These are phyloP conservation scores for Macaria liturata DNA, from an alignment of 2,888 invertebrate species.

Conservation along the genomic window DNA sequence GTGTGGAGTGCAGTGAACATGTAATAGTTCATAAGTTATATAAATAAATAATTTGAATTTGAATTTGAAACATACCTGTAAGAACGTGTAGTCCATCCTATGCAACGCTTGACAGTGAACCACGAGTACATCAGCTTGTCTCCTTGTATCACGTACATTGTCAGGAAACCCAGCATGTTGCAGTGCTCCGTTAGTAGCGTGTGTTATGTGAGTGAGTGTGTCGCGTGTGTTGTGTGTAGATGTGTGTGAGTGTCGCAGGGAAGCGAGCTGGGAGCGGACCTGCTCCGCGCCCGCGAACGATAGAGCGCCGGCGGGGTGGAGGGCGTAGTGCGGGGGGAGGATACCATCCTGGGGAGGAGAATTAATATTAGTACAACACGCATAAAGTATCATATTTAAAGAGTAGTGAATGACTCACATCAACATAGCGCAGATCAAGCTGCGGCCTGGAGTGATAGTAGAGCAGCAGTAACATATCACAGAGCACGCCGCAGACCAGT, in stretches of 20 bases:
- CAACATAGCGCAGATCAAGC: conserved; percentile 80
- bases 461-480: conserved; percentile 85
- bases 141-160: conserved; percentile 30
- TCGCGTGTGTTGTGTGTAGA: conserved; percentile 32
- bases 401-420: conserved; percentile 61
- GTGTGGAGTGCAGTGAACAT: too few species aligned
- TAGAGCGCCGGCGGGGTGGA: conserved; percentile 67
- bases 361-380: too few species aligned
- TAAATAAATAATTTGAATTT: too few species aligned
- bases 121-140: conserved; percentile 66
- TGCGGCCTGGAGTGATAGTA: conserved; percentile 86
- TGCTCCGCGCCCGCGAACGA: conserved; percentile 74
- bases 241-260: conserved; percentile 44
- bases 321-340: conserved; percentile 61
- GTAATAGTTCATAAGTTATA: too few species aligned
- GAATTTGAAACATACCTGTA: conserved; percentile 77
- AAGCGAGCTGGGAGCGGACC: conserved; percentile 57
- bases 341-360: conserved; percentile 49
- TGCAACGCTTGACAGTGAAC: conserved; percentile 85
- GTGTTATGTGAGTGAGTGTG: conserved; percentile 45
- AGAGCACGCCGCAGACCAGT: conserved; percentile 84
- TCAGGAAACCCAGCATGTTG: conserved; percentile 28
- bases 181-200: conserved; percentile 33
- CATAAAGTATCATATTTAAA: too few species aligned
- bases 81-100: conserved; percentile 87